phyloP scores from a whole-genome alignment of 2,888 invertebrate genomes.

The Myopa testacea region DNA sequence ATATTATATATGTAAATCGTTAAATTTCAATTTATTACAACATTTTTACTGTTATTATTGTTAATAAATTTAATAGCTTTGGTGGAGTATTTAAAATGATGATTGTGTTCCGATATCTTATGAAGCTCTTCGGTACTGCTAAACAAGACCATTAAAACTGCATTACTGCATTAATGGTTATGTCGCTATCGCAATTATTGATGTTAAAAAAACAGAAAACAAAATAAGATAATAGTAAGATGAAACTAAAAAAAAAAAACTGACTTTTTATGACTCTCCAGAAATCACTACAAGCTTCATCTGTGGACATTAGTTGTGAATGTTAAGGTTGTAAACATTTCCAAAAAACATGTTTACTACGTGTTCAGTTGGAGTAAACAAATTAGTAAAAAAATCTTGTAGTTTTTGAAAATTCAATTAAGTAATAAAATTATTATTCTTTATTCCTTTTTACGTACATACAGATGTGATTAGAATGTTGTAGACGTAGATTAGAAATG shows the following conservation, averaged over 20 bases:
- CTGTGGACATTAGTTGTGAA: too few relatives aligned
- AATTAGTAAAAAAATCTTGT: too few relatives aligned
- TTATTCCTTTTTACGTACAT: too few relatives aligned
- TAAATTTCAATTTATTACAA: neutral
- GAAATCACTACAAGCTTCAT: neutral
- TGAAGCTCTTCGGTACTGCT: neutral
- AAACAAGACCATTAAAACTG: neutral
- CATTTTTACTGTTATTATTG: neutral
- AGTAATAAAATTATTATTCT: too few relatives aligned
- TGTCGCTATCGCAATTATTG: neutral
- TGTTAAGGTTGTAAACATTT: too few relatives aligned
- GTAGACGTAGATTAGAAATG: too few relatives aligned
- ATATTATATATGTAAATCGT: slow-evolving; percentile 7
- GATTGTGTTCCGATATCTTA: neutral
- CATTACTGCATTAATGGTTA: neutral
- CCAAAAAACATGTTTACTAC: too few relatives aligned
- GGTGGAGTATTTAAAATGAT: neutral
- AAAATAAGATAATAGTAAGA: slow-evolving; percentile 1
- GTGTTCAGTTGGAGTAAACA: too few relatives aligned
- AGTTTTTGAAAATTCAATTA: too few relatives aligned
- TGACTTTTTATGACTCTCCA: neutral
- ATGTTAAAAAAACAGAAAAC: neutral
- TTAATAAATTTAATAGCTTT: slow-evolving; percentile 7
- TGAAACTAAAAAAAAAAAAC: neutral
- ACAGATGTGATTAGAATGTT: too few relatives aligned